A percentile compares a stretch with the other conserved stretches of the same genome.
phyloP scores from a whole-genome alignment of 2,797 vertebrate species.

The Neostethus bicornis region DNA sequence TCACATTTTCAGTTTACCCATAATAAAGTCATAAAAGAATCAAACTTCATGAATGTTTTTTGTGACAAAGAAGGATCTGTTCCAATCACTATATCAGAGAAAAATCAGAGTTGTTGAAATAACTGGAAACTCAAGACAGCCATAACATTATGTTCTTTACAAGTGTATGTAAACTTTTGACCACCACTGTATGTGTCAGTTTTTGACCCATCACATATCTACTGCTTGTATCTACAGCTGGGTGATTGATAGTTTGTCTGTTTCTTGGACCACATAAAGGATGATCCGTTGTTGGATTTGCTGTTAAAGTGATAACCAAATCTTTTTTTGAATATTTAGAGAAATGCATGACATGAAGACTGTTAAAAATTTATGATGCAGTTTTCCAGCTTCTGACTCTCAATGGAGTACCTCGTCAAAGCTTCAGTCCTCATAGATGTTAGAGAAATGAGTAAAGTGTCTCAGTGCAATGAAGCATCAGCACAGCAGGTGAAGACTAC shows the following conservation, averaged over 20 bases:
- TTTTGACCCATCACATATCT: slow-evolving; percentile 11
- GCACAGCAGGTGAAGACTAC: slow-evolving; percentile 50
- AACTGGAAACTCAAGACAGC: no score
- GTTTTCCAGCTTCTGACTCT: slow-evolving; percentile 11
- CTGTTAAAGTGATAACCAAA: background rate
- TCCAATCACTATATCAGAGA: no score
- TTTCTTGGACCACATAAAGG: background rate
- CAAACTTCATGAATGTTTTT: no score
- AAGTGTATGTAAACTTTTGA: no score
- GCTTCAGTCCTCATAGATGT: slow-evolving; percentile 40
- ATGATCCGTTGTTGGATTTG: background rate
- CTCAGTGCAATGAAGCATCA: slow-evolving; percentile 48
- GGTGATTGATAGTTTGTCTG: background rate
- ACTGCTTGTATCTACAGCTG: background rate
- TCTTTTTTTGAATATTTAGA: background rate
- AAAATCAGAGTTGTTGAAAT: no score
- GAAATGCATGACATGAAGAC: background rate
- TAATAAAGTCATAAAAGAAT: no score
- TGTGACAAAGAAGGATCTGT: no score
- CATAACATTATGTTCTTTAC: no score
- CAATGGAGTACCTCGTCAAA: slow-evolving; percentile 20
- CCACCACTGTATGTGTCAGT: background rate
- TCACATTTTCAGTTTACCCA: no score
- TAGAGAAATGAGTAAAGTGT: slow-evolving; percentile 44
- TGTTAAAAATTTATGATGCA: slow-evolving; percentile 7